These are phyloP conservation scores for Silurus asotus DNA, from an alignment of 2,113 vertebrate genomes.

Conservation along the genomic window DNA sequence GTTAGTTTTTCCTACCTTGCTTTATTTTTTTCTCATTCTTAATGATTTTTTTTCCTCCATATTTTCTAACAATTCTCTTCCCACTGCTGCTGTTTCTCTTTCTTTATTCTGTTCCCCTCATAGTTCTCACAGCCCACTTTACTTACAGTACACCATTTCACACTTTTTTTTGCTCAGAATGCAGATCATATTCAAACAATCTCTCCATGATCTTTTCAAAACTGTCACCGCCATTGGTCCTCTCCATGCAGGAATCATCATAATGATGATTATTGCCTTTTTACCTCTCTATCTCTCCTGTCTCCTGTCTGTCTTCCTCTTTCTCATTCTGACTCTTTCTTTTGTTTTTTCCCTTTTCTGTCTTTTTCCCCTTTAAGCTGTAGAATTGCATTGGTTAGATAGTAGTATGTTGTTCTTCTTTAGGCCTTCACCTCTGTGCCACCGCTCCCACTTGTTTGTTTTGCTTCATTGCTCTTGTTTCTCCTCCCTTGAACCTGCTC, in stretches of 20 bases:
- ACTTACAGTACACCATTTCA: background rate
- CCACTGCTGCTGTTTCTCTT: conserved; percentile 30
- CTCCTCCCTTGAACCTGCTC: background rate
- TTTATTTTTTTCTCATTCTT: background rate
- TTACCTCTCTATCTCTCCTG: background rate
- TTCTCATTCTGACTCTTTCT: conserved; percentile 20
- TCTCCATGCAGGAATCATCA: background rate
- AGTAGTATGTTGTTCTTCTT: conserved; percentile 5
- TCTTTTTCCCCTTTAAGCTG: background rate
- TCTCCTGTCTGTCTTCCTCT: conserved; percentile 19
- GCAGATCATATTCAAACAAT: background rate
- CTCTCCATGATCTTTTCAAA: background rate
- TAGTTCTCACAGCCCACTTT: background rate
- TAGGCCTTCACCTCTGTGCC: conserved; percentile 17
- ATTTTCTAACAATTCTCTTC: background rate
- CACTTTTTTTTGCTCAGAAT: background rate
- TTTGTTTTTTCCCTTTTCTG: background rate
- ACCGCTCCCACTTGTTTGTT: background rate
- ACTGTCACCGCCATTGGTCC: background rate
- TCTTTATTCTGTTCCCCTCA: background rate
- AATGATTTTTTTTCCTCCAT: background rate
- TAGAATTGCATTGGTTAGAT: conserved; percentile 7
- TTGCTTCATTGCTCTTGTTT: conserved; percentile 6
- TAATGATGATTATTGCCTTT: background rate
- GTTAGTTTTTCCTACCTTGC: background rate